A percentile compares a stretch with the other conserved stretches of the same genome.
These are phyloP conservation scores for Ptilonorhynchus violaceus DNA, from an alignment of 2,113 vertebrate genomes.

Conservation along the genomic window DNA sequence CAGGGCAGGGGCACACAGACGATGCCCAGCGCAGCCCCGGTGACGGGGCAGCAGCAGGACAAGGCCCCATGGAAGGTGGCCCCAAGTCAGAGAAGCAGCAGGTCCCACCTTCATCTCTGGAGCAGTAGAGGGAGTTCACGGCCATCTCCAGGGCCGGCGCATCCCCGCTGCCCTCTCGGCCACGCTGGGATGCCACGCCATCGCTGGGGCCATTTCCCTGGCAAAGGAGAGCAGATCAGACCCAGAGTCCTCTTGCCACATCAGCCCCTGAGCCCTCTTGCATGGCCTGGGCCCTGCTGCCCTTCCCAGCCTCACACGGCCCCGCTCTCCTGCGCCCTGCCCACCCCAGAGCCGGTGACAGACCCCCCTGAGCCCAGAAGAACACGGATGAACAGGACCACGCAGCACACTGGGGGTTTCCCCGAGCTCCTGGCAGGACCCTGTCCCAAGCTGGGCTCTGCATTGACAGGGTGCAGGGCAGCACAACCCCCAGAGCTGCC, in stretches of 20 bases:
- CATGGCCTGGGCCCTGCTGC: no score
- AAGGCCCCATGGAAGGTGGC: not conserved
- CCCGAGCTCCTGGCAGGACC: not conserved
- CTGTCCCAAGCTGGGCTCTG: not conserved
- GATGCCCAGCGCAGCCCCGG: fast-evolving
- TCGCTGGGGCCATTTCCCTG: constrained; percentile 48
- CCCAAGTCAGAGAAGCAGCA: not conserved
- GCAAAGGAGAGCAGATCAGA: not conserved
- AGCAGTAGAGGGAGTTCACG: constrained; percentile 92
- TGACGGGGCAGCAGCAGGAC: not conserved
- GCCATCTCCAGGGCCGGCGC: constrained; percentile 83
- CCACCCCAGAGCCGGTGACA: fast-evolving
- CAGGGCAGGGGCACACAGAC: not conserved
- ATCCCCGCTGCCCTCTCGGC: not conserved
- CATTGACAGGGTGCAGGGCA: not conserved
- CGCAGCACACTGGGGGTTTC: not conserved
- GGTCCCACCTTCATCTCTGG: constrained; percentile 85
- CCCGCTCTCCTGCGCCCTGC: not conserved
- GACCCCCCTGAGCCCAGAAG: fast-evolving
- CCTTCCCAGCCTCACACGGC: not conserved
- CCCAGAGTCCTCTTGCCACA: not conserved
- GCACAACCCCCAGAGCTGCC: not conserved
- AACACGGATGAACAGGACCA: fast-evolving
- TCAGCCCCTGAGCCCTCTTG: no score
- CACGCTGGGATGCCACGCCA: not conserved